Percentiles rank a stretch among this genome's conserved stretches.
These are phyloP conservation scores for Capitulum mitella DNA, from an alignment of 2,888 invertebrate genomes.

Conservation along the genomic window DNA sequence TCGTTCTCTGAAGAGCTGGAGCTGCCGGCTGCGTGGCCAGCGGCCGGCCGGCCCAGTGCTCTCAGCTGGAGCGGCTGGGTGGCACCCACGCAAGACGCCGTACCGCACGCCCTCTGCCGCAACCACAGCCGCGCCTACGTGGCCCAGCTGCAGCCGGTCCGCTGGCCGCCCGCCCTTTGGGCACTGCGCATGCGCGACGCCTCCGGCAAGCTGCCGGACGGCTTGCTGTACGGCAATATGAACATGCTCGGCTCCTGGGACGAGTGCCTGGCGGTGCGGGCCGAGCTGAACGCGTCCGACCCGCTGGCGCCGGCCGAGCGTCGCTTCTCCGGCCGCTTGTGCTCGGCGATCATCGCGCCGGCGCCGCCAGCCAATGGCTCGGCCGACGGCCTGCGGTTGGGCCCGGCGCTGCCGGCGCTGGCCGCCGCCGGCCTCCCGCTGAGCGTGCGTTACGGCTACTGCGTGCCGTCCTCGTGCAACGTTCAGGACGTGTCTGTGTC, in stretches of 20 bases:
- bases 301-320: background rate
- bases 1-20: background rate
- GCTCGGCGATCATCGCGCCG: background rate
- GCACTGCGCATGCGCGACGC: background rate
- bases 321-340: background rate
- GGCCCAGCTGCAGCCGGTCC: background rate
- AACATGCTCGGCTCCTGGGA: slow-evolving; percentile 3
- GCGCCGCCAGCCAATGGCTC: background rate
- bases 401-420: background rate
- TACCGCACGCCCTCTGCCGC: background rate
- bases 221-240: background rate
- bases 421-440: background rate
- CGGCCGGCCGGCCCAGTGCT: background rate
- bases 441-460: slow-evolving; percentile 1
- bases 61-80: background rate
- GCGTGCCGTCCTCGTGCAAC: background rate
- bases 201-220: slow-evolving; percentile 20
- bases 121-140: background rate
- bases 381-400: background rate
- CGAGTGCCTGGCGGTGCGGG: background rate
- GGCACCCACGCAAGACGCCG: background rate
- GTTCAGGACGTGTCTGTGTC: background rate
- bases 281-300: background rate
- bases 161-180: background rate
- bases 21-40: background rate